Evolutionary conservation across 1,140 invertebrate species (phyloP).

Genomic region (Chrysomallon squamiferum): DNA sequence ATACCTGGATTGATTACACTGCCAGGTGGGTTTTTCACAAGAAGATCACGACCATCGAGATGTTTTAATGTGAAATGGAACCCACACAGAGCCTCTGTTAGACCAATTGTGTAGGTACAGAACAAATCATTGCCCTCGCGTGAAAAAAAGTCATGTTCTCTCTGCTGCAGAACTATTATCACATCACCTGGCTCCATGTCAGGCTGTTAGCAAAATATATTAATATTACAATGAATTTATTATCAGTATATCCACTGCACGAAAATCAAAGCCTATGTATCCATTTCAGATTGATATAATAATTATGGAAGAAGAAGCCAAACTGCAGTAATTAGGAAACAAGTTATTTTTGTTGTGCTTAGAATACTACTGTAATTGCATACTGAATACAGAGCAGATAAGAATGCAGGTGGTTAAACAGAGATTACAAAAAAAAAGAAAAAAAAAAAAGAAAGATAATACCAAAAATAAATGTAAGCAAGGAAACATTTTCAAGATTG

Average conservation of each 20-base stretch:
- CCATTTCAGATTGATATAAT: no score
- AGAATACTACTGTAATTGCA: no score
- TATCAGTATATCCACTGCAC: no score
- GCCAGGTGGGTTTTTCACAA: slow-evolving; percentile 84
- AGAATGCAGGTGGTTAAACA: no score
- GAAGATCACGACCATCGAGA: slow-evolving; percentile 87
- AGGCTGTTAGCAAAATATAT: slow-evolving; percentile 70
- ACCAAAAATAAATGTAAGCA: no score
- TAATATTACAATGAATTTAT: neutral
- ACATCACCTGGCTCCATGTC: slow-evolving; percentile 91
- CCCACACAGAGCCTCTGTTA: slow-evolving; percentile 95
- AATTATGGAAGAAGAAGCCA: no score
- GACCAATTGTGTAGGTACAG: slow-evolving; percentile 76
- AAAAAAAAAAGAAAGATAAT: no score
- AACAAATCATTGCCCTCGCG: slow-evolving; percentile 87
- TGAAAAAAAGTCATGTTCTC: slow-evolving; percentile 84
- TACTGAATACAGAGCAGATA: no score
- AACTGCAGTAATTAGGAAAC: neutral
- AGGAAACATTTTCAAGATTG: no score
- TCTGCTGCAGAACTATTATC: slow-evolving; percentile 94
- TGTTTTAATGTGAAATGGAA: slow-evolving; percentile 94
- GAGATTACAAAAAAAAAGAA: no score
- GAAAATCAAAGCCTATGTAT: no score
- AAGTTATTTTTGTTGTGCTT: neutral
- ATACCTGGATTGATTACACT: slow-evolving; percentile 82